Conservation (phyloP, 2,797 vertebrate species). For the Bradypodion pumilum region DNA sequence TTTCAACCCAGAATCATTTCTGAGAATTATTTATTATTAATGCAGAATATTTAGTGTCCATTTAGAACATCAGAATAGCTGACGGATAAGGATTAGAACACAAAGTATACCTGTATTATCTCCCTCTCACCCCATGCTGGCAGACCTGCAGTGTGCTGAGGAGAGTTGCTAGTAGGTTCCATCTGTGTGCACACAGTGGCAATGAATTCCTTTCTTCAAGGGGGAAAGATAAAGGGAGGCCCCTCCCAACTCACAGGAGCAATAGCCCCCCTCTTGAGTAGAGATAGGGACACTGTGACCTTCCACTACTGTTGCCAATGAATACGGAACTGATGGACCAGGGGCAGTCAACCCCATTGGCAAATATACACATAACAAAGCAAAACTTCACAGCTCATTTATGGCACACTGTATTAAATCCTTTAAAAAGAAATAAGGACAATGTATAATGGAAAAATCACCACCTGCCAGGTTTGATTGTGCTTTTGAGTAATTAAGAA, state of each 20-base stretch:
- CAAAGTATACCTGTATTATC: no score
- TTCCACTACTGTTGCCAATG: not conserved
- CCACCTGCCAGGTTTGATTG: slow-evolving; percentile 13
- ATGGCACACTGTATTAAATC: not conserved
- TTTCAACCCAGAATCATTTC: no score
- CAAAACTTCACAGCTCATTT: not conserved
- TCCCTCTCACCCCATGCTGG: not conserved
- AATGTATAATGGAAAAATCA: slow-evolving; percentile 20
- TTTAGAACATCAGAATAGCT: slow-evolving; percentile 1
- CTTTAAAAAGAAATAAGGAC: not conserved
- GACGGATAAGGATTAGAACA: no score
- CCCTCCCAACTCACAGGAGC: not conserved
- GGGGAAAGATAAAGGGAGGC: not conserved
- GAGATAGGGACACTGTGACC: not conserved
- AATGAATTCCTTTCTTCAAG: not conserved
- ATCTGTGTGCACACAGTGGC: not conserved
- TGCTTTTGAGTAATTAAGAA: not conserved
- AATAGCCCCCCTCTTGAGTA: not conserved
- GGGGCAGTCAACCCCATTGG: not conserved
- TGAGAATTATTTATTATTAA: not conserved
- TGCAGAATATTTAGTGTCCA: not conserved
- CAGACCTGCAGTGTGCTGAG: no score
- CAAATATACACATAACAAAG: not conserved
- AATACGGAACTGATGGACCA: not conserved
- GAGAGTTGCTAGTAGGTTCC: not conserved